Evolutionary conservation across 2,888 invertebrate species (phyloP), one percentile per base, ranked within the genome.

Genomic region (Tetragonisca angustula): DNA sequence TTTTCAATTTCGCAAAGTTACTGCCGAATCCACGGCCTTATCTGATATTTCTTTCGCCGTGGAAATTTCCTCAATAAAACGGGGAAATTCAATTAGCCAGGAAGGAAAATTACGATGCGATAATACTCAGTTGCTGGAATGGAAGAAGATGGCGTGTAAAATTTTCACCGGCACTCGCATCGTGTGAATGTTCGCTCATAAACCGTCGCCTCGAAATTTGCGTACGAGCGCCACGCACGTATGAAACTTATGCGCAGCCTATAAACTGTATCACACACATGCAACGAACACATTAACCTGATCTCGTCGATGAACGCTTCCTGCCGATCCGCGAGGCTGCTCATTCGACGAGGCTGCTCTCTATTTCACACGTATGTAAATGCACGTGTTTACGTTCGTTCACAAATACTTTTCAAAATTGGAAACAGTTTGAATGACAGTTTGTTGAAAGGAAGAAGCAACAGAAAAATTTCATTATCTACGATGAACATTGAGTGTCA

Each of bases 251-350:
- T 9, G 65, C 67, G n/a, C 52, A 15, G 13, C 9, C 52, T 52
- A 61, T 82, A 81, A 80, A 87, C 72, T 52, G 52, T 76, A 36
- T 54, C 64, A 73, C 74, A 70, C 84, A 87, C 82, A 74, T 81
- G 83, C 80, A 50, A 50, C 80, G 68, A 81, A 83, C 78, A 76
- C 82, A 86, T 89, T 89, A 88, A 80, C 81, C 83, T 69, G 81
- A 79, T 89, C 83, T 75, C 85, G 54, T 65, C 84, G 84, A 85
- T 85, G 84, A 83, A 86, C 84, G 77, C 81, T 88, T 89, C 89
- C 86, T 79, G 79, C 69, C 62, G 36, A 80, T 79, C 77, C 79
- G 72, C 74, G 75, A 81, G 79, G 64, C 67, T 56, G 64, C 67
- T 56, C 87, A 76, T 87, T 81, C 86, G 83, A 43, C 43, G 43